Base-by-base conservation (phyloP, 53 echinoderm and acorn worm genomes). In the Glandiceps talaboti region DNA sequence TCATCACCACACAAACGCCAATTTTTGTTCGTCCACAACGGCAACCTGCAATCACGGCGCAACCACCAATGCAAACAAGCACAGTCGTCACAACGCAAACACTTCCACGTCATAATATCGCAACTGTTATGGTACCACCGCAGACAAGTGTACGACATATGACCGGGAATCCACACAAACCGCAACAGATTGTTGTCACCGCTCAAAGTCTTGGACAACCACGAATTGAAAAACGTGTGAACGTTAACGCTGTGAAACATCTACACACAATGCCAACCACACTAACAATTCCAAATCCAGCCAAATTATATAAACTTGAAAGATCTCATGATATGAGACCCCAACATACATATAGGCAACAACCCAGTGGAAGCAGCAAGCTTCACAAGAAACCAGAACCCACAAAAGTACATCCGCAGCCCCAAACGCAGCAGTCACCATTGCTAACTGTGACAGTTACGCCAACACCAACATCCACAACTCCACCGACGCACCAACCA, bases 1-100 rank as follows among this genome's bases (percentile, higher is more conserved):
- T 95, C 77, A 88, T 91, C 26, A 97, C 97, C 14, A 97, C 97
- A 25, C 81, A 88, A 83, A 97, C 97, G 27, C 93, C 97, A 0
- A 97, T 97, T 32, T 94, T 94, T 33, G 83, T 90, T 29, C 84
- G 92, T 29, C 91, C 94, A 1, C 64, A 45, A 45, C 6, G 64
- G 20, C 64, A 45, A 45, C 64, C 64, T 27, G 32, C 86, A 14
- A 88, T 77, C 0, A 76, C 88, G 28, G 74, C 79, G 0, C 84
- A 14, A 74, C 78, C 74, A 32, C 79, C 73, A 74, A 79, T 79
- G 79, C 84, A 31, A 84, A 78, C 1, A 78, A 73, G 79, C 79
- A 78, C 74, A 33, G 74, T 64, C 31, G 73, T 0, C 84, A 28
- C 0, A 28, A 28, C 14, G 30, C 77, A 30, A 27, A 73, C 6